Percentiles rank a stretch among this genome's conserved stretches.
Evolutionary conservation across 2,113 vertebrate species (phyloP).

Genomic region (Anolis sagrei): DNA sequence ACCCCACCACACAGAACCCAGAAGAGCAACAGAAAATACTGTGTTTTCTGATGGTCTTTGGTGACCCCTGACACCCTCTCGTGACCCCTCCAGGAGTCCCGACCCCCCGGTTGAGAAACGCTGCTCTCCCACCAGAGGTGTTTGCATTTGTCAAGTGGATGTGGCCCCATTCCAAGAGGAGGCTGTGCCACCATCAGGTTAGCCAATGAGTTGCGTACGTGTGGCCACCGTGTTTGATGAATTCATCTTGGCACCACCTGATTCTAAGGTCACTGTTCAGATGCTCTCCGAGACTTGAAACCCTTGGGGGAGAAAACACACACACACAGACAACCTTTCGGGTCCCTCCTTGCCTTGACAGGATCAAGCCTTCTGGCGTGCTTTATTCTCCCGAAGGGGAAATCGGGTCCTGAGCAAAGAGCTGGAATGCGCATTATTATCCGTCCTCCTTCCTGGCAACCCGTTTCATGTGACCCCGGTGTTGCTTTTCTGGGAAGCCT

Average conservation of each 20-base stretch:
- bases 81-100: too few relatives aligned
- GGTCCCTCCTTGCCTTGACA: slow-evolving; percentile 68
- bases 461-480: slow-evolving; percentile 59
- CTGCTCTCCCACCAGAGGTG: not conserved
- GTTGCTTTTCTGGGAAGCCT: slow-evolving; percentile 78
- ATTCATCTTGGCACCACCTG: not conserved
- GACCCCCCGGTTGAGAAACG: too few relatives aligned
- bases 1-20: too few relatives aligned
- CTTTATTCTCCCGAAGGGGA: slow-evolving; percentile 76
- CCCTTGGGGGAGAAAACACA: slow-evolving; percentile 41
- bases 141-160: not conserved
- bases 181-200: not conserved
- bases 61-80: too few relatives aligned
- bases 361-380: slow-evolving; percentile 62
- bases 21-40: too few relatives aligned
- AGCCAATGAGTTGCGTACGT: not conserved
- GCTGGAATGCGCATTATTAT: slow-evolving; percentile 72
- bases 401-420: slow-evolving; percentile 74
- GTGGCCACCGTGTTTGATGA: not conserved
- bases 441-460: slow-evolving; percentile 75
- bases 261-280: slow-evolving; percentile 24
- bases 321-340: slow-evolving; percentile 38
- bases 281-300: slow-evolving; percentile 56
- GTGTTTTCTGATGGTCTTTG: too few relatives aligned
- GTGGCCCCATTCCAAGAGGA: not conserved